A percentile compares a stretch with the other conserved stretches of the same genome.
These are phyloP conservation scores for Drepana falcataria DNA, from an alignment of 2,888 invertebrate species.

Conservation along the genomic window DNA sequence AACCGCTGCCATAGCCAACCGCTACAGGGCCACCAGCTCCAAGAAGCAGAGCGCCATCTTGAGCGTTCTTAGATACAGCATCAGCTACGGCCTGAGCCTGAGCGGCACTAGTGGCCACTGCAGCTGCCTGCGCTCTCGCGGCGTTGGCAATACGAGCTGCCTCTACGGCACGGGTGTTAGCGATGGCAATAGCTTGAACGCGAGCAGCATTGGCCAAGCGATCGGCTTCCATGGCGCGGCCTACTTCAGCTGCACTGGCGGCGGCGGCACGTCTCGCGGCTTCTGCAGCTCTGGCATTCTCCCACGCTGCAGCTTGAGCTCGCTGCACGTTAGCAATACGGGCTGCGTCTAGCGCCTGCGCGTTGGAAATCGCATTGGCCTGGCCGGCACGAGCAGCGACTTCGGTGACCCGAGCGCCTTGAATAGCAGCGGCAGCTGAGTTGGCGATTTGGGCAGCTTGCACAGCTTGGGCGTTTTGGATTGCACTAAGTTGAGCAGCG, in stretches of 20 bases:
- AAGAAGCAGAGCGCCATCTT: constrained; percentile 51
- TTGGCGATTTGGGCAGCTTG: constrained; percentile 65
- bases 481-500: constrained; percentile 66
- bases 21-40: constrained; percentile 34
- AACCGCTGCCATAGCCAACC: constrained; percentile 17
- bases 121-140: constrained; percentile 50
- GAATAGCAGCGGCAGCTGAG: constrained; percentile 66
- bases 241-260: constrained; percentile 46
- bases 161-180: constrained; percentile 64
- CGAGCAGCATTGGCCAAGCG: constrained; percentile 65
- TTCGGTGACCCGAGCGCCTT: constrained; percentile 63
- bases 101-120: constrained; percentile 52
- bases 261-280: constrained; percentile 62
- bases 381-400: constrained; percentile 64
- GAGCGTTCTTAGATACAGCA: constrained; percentile 53
- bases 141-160: constrained; percentile 66
- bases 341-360: constrained; percentile 63
- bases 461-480: constrained; percentile 68
- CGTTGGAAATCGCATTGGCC: constrained; percentile 62
- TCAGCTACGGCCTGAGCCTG: constrained; percentile 61
- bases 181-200: constrained; percentile 62
- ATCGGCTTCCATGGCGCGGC: constrained; percentile 52
- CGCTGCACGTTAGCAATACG: constrained; percentile 65
- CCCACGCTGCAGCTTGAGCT: constrained; percentile 67
- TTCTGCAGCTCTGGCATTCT: constrained; percentile 63